phyloP scores from a whole-genome alignment of 1,140 invertebrate species.

The Leptinotarsa defecta region DNA sequence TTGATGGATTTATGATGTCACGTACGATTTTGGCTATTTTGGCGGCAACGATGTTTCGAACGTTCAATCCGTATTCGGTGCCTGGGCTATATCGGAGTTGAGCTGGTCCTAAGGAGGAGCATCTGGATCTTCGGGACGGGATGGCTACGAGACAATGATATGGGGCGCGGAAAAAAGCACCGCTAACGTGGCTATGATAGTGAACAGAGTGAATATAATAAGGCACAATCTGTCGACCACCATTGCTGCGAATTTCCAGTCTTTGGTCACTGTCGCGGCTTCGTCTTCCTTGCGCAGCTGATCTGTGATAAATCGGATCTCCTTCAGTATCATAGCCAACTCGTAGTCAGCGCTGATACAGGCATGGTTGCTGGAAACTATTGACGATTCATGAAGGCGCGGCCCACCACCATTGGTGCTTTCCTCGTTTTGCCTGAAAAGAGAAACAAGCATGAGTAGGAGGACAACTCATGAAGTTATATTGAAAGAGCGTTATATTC shows the following conservation, averaged over 20 bases:
- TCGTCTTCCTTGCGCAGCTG: conserved; percentile 89
- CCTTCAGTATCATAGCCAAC: conserved; percentile 79
- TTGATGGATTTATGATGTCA: conserved; percentile 2
- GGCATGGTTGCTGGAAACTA: conserved; percentile 42
- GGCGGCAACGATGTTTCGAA: conserved; percentile 9
- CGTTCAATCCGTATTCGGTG: conserved; percentile 6
- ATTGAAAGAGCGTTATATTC: too few species aligned
- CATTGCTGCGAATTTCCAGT: conserved; percentile 99
- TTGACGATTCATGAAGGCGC: conserved; percentile 49
- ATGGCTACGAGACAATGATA: conserved; percentile 88
- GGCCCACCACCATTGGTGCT: conserved; percentile 50
- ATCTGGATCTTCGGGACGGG: conserved; percentile 11
- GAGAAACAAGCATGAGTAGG: neutral
- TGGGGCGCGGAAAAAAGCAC: conserved; percentile 93
- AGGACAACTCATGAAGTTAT: too few species aligned
- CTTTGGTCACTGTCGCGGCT: conserved; percentile 87
- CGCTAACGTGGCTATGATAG: conserved; percentile 91
- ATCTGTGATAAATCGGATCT: conserved; percentile 92
- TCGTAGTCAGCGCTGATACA: conserved; percentile 63
- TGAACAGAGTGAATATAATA: conserved; percentile 95
- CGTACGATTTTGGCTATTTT: conserved; percentile 21
- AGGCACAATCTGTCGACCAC: conserved; percentile 98
- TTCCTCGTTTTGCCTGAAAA: conserved; percentile 53
- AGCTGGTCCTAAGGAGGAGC: conserved; percentile 30
- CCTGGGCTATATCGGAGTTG: neutral